A percentile compares a stretch with the other conserved stretches of the same genome.
phyloP scores from a whole-genome alignment of 2,888 invertebrate genomes.

The Patella depressa region DNA sequence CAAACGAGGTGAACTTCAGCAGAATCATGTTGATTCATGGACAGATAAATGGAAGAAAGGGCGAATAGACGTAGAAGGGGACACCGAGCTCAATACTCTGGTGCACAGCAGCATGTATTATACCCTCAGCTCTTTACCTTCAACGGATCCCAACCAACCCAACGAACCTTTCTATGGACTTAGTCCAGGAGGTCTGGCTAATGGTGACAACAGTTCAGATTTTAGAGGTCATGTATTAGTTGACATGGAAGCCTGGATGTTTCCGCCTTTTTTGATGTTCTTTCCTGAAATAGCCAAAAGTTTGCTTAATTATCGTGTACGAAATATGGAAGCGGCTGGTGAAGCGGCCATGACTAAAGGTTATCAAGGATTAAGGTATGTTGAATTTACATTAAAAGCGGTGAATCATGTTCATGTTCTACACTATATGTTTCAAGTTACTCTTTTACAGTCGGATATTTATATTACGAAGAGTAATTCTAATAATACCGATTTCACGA shows the following conservation, averaged over 20 bases:
- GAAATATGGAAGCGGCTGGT: constrained; percentile 30
- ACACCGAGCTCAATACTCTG: constrained; percentile 41
- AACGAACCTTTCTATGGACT: constrained; percentile 40
- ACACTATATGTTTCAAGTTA: no score
- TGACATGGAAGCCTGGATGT: constrained; percentile 54
- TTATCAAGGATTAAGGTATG: neutral
- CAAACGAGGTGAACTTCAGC: constrained; percentile 16
- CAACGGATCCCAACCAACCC: constrained; percentile 33
- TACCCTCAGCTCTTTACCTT: constrained; percentile 50
- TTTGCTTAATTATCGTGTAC: constrained; percentile 39
- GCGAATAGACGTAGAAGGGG: constrained; percentile 35
- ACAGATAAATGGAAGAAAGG: constrained; percentile 35
- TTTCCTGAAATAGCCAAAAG: constrained; percentile 46
- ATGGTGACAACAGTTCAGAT: constrained; percentile 37
- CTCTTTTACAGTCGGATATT: no score
- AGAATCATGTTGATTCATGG: constrained; percentile 45
- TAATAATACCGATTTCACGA: no score
- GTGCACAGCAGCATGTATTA: constrained; percentile 50
- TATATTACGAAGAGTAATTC: no score
- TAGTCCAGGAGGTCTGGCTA: constrained; percentile 38
- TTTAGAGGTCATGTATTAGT: constrained; percentile 55
- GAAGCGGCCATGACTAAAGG: neutral
- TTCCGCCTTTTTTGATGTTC: constrained; percentile 51
- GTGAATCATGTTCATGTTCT: no score
- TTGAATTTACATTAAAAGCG: neutral